These are phyloP conservation scores for Beaufortia kweichowensis DNA, from an alignment of 2,113 vertebrate genomes.

Conservation along the genomic window DNA sequence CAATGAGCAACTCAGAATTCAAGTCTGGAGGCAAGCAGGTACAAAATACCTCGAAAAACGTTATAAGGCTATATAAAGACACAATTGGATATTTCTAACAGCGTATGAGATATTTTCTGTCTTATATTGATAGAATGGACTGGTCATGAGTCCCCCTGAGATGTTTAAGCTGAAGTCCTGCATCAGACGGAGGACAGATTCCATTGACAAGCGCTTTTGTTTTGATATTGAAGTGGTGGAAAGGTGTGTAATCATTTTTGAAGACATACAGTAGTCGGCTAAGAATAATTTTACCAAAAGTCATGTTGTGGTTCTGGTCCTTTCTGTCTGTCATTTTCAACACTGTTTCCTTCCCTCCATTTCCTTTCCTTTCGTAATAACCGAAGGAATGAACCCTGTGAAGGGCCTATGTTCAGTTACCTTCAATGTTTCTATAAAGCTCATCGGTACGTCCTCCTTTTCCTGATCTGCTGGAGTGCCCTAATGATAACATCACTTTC, in stretches of 20 bases:
- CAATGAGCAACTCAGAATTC: slow-evolving; percentile 88
- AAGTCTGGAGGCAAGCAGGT: slow-evolving; percentile 94
- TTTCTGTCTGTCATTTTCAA: slow-evolving; percentile 42
- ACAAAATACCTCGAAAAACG: slow-evolving; percentile 32
- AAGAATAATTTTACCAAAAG: no score
- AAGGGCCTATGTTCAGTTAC: slow-evolving; percentile 59
- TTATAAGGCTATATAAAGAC: not conserved
- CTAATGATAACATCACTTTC: not conserved
- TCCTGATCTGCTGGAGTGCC: not conserved
- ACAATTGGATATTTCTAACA: not conserved
- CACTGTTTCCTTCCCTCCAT: slow-evolving; percentile 41
- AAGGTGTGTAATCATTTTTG: slow-evolving; percentile 68
- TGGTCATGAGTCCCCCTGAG: slow-evolving; percentile 80
- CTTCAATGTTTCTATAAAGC: slow-evolving; percentile 63
- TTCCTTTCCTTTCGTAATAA: slow-evolving; percentile 51
- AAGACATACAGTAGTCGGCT: no score
- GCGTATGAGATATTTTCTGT: not conserved
- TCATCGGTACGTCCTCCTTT: slow-evolving; percentile 55
- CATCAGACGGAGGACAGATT: slow-evolving; percentile 86
- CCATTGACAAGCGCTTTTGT: slow-evolving; percentile 89
- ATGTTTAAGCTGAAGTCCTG: slow-evolving; percentile 87
- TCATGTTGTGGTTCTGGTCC: slow-evolving; percentile 30
- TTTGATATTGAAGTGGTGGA: slow-evolving; percentile 88
- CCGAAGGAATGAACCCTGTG: slow-evolving; percentile 58
- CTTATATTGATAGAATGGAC: slow-evolving; percentile 77